Conservation (phyloP, 2,113 vertebrate species). For the Pituophis catenifer region DNA sequence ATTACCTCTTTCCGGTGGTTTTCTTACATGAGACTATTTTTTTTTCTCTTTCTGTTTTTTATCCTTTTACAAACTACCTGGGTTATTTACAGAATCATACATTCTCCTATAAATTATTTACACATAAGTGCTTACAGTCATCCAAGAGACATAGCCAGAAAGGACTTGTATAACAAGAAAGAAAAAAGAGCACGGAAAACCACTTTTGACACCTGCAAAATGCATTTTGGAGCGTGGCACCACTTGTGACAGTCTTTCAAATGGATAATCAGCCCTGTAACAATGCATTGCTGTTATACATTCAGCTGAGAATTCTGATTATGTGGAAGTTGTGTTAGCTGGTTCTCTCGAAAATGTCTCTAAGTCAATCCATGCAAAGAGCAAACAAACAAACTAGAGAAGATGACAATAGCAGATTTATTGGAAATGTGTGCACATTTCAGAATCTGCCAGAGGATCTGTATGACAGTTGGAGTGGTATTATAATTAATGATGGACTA, state of each 20-base stretch:
- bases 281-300: not conserved
- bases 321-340: conserved; percentile 3
- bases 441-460: not conserved
- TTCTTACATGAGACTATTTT: conserved; percentile 26
- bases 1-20: conserved; percentile 57
- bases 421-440: not conserved
- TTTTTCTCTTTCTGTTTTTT: not conserved
- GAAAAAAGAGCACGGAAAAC: conserved; percentile 11
- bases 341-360: conserved; percentile 19
- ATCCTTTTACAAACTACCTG: conserved; percentile 2
- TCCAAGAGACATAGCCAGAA: conserved; percentile 7
- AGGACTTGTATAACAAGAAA: conserved; percentile 25
- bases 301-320: not conserved
- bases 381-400: conserved; percentile 35
- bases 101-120: not conserved
- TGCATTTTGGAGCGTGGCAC: conserved; percentile 49
- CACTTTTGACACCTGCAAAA: conserved; percentile 54
- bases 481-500: not conserved
- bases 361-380: conserved; percentile 35
- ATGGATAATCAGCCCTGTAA: conserved; percentile 29
- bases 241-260: conserved; percentile 56
- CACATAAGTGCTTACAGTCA: accelerated
- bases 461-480: not conserved
- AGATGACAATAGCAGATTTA: not conserved
- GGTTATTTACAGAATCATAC: conserved; percentile 11